Evolutionary conservation across 2,888 invertebrate genomes (phyloP).

Genomic region (Dermolepida albohirtum): DNA sequence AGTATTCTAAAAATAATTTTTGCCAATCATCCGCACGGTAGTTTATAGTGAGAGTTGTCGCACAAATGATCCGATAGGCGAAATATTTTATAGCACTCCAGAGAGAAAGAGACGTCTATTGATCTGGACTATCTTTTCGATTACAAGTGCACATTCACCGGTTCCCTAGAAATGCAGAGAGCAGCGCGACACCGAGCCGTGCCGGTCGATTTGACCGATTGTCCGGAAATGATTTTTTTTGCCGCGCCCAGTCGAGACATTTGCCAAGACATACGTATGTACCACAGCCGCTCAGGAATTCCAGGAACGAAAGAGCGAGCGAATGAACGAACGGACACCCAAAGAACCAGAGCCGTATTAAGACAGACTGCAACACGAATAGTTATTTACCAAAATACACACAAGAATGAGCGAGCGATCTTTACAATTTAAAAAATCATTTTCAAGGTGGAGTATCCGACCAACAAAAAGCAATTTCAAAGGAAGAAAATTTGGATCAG

Average conservation of each 20-base stretch:
- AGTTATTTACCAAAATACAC: too few species aligned
- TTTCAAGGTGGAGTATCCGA: too few species aligned
- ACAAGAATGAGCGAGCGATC: too few species aligned
- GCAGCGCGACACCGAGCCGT: not conserved
- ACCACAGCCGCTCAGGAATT: conserved; percentile 16
- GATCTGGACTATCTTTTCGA: conserved; percentile 13
- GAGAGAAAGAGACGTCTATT: conserved; percentile 7
- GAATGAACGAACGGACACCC: not conserved
- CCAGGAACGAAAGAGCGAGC: conserved; percentile 14
- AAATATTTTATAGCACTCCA: not conserved
- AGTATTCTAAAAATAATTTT: conserved; percentile 16
- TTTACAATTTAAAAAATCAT: too few species aligned
- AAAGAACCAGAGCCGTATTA: too few species aligned
- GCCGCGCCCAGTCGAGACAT: conserved; percentile 35
- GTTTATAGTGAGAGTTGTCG: conserved; percentile 28
- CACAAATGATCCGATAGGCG: not conserved
- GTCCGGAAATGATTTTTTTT: conserved; percentile 36
- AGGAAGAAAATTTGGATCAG: too few species aligned
- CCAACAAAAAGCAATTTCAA: too few species aligned
- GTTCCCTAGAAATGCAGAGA: conserved; percentile 26
- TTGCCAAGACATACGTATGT: conserved; percentile 12
- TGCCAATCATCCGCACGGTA: conserved; percentile 22
- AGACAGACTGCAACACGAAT: too few species aligned
- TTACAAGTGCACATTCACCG: conserved; percentile 19
- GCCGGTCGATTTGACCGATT: conserved; percentile 8